A percentile compares a stretch with the other conserved stretches of the same genome.
Evolutionary conservation across 2,113 vertebrate species (phyloP).

Genomic region (Acrocephalus arundinaceus): DNA sequence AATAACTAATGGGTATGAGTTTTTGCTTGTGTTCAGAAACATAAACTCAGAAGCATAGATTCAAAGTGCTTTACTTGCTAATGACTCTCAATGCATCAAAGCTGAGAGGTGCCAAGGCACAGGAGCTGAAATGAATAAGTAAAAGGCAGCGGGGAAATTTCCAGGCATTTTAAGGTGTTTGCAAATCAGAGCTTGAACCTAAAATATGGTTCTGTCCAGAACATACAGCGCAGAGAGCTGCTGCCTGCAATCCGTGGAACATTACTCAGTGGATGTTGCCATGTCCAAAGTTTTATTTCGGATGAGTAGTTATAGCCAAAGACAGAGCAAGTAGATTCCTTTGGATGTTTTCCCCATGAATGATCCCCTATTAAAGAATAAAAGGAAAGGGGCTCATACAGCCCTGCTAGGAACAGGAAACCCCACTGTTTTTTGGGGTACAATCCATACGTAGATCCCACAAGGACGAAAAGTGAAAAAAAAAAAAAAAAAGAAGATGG

Average conservation of each 20-base stretch:
- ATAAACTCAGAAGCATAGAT: neutral
- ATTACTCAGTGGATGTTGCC: neutral
- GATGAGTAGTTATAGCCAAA: neutral
- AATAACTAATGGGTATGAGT: constrained; percentile 8
- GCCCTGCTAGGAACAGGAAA: neutral
- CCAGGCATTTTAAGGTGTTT: neutral
- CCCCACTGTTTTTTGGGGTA: neutral
- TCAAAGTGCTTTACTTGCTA: neutral
- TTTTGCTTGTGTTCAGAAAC: constrained; percentile 12
- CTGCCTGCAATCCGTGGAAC: neutral
- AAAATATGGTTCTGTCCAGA: neutral
- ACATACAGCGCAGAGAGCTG: neutral
- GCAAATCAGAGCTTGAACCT: neutral
- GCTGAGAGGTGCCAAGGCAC: neutral
- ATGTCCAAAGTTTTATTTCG: neutral
- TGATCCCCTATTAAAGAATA: neutral
- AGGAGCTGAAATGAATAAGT: neutral
- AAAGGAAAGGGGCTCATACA: neutral
- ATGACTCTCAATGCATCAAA: neutral
- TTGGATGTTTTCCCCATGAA: neutral
- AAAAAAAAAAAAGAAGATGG: fast-evolving
- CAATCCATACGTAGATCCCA: neutral
- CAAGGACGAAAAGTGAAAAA: neutral
- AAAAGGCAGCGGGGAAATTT: neutral
- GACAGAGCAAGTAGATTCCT: neutral